Percentiles rank a stretch among this genome's conserved stretches.
Conservation (phyloP, 2,888 invertebrate species). For the Entomobrya proxima region DNA sequence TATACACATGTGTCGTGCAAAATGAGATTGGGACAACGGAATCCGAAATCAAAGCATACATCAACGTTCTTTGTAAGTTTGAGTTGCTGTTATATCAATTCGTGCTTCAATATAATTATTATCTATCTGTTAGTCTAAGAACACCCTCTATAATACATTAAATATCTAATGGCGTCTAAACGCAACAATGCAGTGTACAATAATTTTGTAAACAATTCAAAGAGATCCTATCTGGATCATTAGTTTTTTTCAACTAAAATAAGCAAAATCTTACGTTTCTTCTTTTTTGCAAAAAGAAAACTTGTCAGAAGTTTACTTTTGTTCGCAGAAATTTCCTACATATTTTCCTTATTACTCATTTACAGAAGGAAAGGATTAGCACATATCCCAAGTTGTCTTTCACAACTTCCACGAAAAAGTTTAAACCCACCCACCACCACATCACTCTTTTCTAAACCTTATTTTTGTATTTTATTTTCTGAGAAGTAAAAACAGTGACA, state of each 20-base stretch:
- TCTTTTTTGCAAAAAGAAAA: not conserved
- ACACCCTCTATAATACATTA: no score
- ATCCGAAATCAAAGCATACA: conserved; percentile 85
- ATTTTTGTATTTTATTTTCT: not conserved
- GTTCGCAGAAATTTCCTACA: no score
- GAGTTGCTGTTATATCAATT: no score
- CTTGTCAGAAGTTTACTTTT: not conserved
- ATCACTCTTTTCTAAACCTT: not conserved
- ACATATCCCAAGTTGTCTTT: conserved; percentile 18
- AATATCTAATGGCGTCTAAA: no score
- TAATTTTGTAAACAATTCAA: no score
- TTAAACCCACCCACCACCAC: not conserved
- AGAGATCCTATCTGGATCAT: no score
- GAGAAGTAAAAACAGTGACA: not conserved
- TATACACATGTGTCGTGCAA: conserved; percentile 88
- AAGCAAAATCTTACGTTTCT: no score
- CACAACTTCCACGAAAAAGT: not conserved
- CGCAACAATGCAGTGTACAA: no score
- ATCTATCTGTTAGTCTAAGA: no score
- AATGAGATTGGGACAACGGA: conserved; percentile 88
- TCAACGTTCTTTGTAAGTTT: conserved; percentile 92
- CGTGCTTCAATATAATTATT: no score
- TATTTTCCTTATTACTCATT: conserved; percentile 10
- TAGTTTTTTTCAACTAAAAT: no score
- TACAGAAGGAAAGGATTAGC: conserved; percentile 21